These are phyloP conservation scores for Cassiopea andromeda DNA, from an alignment of 30 jellyfish, hydroid and myxozoan genomes.

Conservation along the genomic window DNA sequence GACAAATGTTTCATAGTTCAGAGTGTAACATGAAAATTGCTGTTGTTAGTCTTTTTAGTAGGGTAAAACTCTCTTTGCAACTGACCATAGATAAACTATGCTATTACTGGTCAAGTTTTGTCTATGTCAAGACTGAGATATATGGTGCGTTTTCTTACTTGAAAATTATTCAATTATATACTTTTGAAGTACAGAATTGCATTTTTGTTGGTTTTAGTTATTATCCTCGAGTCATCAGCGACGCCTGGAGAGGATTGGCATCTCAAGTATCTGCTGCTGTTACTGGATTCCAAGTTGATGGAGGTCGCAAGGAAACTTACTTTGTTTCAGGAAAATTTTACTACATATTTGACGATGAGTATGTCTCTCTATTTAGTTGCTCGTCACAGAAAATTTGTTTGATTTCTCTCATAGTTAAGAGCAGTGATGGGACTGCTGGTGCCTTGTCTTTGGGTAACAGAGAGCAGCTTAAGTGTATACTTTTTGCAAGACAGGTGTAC, in stretches of 20 bases:
- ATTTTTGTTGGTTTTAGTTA: background rate
- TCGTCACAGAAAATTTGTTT: background rate
- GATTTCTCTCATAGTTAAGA: no score
- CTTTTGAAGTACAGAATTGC: no score
- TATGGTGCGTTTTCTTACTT: background rate
- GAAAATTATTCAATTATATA: background rate
- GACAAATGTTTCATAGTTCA: no score
- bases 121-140: background rate
- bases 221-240: constrained; percentile 59
- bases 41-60: no score
- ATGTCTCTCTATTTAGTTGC: background rate
- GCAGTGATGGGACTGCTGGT: background rate
- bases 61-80: no score
- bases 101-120: no score
- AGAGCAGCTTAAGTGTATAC: no score
- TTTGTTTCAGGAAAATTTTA: constrained; percentile 5
- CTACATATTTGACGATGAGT: constrained; percentile 39
- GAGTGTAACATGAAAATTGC: no score
- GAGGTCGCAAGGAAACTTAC: constrained; percentile 8
- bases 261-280: constrained; percentile 61
- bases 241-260: constrained; percentile 79
- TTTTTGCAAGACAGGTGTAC: no score
- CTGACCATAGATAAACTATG: no score
- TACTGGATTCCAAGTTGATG: constrained; percentile 32
- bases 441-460: background rate